Percentiles rank a stretch among this genome's conserved stretches.
Conservation (phyloP, 2,888 invertebrate species). For the Drosophila kanekoi region DNA sequence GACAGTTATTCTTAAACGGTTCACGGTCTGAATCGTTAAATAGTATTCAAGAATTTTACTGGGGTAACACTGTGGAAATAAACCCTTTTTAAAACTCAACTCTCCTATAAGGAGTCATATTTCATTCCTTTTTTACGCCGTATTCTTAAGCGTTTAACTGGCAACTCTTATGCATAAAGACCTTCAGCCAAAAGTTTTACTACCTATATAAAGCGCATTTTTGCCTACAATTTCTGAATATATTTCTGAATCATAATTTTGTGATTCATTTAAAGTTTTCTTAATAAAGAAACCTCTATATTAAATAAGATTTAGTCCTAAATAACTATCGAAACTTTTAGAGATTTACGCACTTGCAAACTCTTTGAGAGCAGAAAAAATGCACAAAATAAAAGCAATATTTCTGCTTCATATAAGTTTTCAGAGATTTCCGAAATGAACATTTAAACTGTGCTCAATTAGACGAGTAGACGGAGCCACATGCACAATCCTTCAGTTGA, state of each 20-base stretch:
- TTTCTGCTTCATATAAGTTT: slow-evolving; percentile 6
- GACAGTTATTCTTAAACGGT: background rate
- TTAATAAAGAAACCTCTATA: background rate
- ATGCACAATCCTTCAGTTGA: slow-evolving; percentile 21
- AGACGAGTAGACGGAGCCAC: slow-evolving; percentile 13
- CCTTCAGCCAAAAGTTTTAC: no score
- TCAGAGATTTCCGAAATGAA: slow-evolving; percentile 23
- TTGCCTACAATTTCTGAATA: no score
- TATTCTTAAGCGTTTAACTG: background rate
- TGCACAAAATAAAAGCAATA: background rate
- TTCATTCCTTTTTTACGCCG: background rate
- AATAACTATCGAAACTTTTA: background rate
- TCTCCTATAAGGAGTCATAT: background rate
- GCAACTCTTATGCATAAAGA: background rate
- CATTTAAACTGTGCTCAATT: slow-evolving; percentile 34
- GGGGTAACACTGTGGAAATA: no score
- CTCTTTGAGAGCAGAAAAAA: background rate
- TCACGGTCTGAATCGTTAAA: background rate
- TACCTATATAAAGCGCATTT: no score
- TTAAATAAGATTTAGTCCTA: background rate
- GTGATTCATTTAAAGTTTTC: no score
- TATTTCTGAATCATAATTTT: no score
- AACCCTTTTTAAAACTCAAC: no score
- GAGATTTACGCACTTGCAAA: background rate
- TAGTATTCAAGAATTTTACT: background rate